Evolutionary conservation across 2,888 invertebrate species (phyloP), one percentile per base, ranked within the genome.

Genomic region (Caenorhabditis plicata): DNA sequence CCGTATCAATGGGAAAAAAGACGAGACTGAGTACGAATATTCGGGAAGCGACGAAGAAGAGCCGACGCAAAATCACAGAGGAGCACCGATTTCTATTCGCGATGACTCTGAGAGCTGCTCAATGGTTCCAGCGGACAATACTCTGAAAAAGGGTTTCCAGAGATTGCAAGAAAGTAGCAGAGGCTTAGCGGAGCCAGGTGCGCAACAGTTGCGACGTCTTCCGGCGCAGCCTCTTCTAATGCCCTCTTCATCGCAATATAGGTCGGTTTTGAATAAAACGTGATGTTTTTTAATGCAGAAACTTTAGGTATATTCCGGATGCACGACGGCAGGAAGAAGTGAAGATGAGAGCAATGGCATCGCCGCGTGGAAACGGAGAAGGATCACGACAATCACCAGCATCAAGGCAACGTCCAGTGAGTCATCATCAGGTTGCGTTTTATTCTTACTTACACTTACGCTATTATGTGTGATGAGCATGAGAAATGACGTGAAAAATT

Each of bases 1-100:
- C 19, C 39, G 78, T 35, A 38, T 73, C 83, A 88, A 92, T 29
- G 42, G 38, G 82, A 50, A 50, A 45, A 52, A 54, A 25, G 55
- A 80, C 44, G 75, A 92, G 90, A 86, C 91, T 89, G 92, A 82
- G 90, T 90, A 84, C 54, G 78, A 80, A 61, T 94, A 93, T 83
- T 94, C 94, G 31, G 94, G 94, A 27, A 92, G 93, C 53, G 96
- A 96, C 81, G 93, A 94, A 69, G 96, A 96, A 81, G 96, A 96
- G 75, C 92, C 93, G 8, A 88, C 45, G 15, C 25, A 38, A n/a
- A 50, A 39, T 22, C 46, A 27, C 29, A 57, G 55, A 20, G 56
- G 61, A 13, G 44, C 44, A 19, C 47, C 53, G 9, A 47, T 51
- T 26, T 48, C 40, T 4, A 39, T 42, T 35, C 45, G 62, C 5